Conservation (phyloP, 2,797 vertebrate genomes). For the Eutrigla gurnardus region DNA sequence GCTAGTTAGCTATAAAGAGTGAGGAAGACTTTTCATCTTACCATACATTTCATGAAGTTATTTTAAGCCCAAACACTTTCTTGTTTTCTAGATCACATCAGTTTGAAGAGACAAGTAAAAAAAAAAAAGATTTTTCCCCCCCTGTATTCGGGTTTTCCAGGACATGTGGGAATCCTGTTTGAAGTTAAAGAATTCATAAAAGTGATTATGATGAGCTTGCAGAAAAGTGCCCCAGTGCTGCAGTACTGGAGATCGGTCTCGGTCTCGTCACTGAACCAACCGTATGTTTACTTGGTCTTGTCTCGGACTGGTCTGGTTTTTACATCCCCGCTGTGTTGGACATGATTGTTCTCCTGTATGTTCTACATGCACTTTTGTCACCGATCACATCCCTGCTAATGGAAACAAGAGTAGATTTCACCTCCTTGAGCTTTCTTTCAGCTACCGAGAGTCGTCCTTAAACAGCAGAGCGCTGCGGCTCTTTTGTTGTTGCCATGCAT, state of each 20-base stretch:
- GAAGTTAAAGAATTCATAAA: background rate
- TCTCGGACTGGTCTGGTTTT: background rate
- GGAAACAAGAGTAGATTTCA: constrained; percentile 45
- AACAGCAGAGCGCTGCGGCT: constrained; percentile 48
- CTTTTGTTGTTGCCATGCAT: constrained; percentile 70
- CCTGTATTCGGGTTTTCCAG: too few species aligned
- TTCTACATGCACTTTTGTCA: constrained; percentile 16
- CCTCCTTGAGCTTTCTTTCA: constrained; percentile 40
- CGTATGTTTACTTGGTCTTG: background rate
- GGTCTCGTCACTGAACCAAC: background rate
- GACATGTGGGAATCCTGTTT: too few species aligned
- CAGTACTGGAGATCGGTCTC: background rate
- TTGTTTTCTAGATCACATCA: too few species aligned
- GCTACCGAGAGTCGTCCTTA: constrained; percentile 41
- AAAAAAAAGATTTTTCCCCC: too few species aligned
- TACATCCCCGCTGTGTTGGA: constrained; percentile 5
- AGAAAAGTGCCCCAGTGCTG: background rate
- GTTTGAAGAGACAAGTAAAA: too few species aligned
- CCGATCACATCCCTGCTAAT: constrained; percentile 21
- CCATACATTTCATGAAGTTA: too few species aligned
- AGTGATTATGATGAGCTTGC: background rate
- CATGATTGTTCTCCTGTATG: constrained; percentile 11
- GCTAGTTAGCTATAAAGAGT: too few species aligned
- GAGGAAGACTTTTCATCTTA: too few species aligned
- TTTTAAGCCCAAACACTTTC: too few species aligned